Evolutionary conservation across 2,113 vertebrate species (phyloP), one percentile per base, ranked within the genome.

Genomic region (Alligator sinensis): DNA sequence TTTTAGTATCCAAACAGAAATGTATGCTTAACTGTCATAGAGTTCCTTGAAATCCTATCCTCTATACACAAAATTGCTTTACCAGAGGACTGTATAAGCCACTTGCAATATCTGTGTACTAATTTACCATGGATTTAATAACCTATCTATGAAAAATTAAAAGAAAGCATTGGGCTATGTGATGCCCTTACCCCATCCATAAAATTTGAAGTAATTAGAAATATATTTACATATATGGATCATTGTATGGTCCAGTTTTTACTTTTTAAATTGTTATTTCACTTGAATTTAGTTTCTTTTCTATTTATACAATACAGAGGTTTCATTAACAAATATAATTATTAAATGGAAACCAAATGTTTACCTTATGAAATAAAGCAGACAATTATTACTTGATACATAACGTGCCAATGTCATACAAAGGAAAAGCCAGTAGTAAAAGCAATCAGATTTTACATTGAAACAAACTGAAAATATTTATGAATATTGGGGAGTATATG

Each of bases 1-100:
- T 63, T 88, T 38, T 27, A 2, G 38, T 22, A 22, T 38, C 34
- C 10, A 72, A 2, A 16, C 1, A 57, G 19, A 78, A 78, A 61
- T 75, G 7, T 0, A 0, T 82, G 5, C 1, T 38, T 1, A 1
- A 9, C 86, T 86, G 90, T 60, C 30, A 82, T 3, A 16, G 21
- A 3, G 1, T 5, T 60, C 87, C 27, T 90, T 91, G 4, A 2
- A 77, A 0, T 0, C 1, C 2, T 54, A 24, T 78, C 17, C 5
- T 84, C 34, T 66, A 38, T 60, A 82, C 80, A 12, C 0, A 2
- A 4, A 55, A 15, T 1, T 30, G 1, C 12, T 79, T 2, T 57
- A 4, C 64, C 84, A 34, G 38, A 22, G 1, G 18, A 27, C 8
- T 3, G 2, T 47, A 47, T 11, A 82, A 77, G 82, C 70, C 3